Percentiles rank a stretch among this genome's conserved stretches.
These are phyloP conservation scores for Phataginus tetradactyla DNA, from an alignment of 2,797 vertebrate genomes.

Conservation along the genomic window DNA sequence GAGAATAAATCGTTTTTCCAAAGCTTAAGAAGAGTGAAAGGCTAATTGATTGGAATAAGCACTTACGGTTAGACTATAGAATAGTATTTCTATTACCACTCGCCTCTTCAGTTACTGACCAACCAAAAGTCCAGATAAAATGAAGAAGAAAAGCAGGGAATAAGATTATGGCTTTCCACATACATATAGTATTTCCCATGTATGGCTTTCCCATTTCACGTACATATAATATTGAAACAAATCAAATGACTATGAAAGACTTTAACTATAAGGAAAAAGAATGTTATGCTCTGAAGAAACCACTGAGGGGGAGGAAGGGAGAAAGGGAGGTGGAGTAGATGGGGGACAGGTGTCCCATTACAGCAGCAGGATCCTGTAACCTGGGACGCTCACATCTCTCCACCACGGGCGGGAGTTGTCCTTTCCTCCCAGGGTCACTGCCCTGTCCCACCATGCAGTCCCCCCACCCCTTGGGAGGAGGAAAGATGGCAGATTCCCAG, in stretches of 20 bases:
- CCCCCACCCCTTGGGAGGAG: neutral
- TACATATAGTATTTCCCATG: neutral
- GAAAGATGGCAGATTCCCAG: slow-evolving; percentile 23
- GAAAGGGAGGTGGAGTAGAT: neutral
- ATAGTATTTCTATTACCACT: too few species aligned
- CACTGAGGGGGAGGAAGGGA: neutral
- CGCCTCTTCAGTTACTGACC: neutral
- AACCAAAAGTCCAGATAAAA: neutral
- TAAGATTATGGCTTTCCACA: neutral
- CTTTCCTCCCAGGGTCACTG: slow-evolving; percentile 18
- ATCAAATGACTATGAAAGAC: neutral
- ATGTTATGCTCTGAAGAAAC: neutral
- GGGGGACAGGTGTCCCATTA: neutral
- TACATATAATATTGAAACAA: neutral
- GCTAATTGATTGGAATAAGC: neutral
- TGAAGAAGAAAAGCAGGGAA: neutral
- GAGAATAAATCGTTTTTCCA: slow-evolving; percentile 34
- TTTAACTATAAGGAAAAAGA: neutral
- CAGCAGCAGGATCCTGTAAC: slow-evolving; percentile 63
- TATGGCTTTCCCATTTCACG: neutral
- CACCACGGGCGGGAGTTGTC: neutral
- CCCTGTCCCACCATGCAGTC: neutral
- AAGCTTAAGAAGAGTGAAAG: slow-evolving; percentile 5
- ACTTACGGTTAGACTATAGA: neutral
- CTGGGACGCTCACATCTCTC: neutral